Percentiles rank a stretch among this genome's conserved stretches.
phyloP scores from a whole-genome alignment of 1,140 invertebrate species.

The Hylaeus volcanicus region DNA sequence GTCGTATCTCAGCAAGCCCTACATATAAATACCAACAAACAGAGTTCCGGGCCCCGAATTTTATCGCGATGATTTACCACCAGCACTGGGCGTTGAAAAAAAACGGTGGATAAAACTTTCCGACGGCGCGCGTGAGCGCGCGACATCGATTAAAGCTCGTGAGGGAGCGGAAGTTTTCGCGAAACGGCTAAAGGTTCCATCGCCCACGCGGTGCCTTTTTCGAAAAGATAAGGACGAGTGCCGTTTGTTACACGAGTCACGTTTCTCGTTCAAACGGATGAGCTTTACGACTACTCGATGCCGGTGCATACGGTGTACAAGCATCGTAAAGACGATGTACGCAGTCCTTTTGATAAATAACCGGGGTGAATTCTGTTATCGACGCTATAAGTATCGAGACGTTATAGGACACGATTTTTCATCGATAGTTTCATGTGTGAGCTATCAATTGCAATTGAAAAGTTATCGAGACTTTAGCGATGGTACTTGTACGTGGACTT shows the following conservation, averaged over 20 bases:
- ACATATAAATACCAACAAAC: not conserved
- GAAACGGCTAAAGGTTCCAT: slow-evolving; percentile 11
- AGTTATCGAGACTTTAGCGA: too few relatives aligned
- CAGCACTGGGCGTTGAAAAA: not conserved
- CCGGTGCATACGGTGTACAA: not conserved
- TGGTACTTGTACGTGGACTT: too few relatives aligned
- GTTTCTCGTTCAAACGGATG: not conserved
- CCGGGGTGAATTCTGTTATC: too few relatives aligned
- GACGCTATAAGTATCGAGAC: too few relatives aligned
- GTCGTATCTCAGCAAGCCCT: too few relatives aligned
- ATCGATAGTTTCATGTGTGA: too few relatives aligned
- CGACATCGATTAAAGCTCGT: not conserved
- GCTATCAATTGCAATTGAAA: too few relatives aligned
- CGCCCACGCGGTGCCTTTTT: not conserved
- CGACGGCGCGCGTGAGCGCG: not conserved
- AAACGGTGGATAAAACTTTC: not conserved
- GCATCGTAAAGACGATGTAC: not conserved
- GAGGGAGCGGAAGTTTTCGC: slow-evolving; percentile 15
- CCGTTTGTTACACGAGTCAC: not conserved
- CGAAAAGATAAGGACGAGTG: not conserved
- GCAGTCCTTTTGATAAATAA: too few relatives aligned
- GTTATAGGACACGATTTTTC: too few relatives aligned
- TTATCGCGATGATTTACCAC: not conserved
- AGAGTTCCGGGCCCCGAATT: not conserved
- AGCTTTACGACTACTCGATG: not conserved